These are phyloP conservation scores for Xenus cinereus DNA, from an alignment of 2,113 vertebrate genomes.

Conservation along the genomic window DNA sequence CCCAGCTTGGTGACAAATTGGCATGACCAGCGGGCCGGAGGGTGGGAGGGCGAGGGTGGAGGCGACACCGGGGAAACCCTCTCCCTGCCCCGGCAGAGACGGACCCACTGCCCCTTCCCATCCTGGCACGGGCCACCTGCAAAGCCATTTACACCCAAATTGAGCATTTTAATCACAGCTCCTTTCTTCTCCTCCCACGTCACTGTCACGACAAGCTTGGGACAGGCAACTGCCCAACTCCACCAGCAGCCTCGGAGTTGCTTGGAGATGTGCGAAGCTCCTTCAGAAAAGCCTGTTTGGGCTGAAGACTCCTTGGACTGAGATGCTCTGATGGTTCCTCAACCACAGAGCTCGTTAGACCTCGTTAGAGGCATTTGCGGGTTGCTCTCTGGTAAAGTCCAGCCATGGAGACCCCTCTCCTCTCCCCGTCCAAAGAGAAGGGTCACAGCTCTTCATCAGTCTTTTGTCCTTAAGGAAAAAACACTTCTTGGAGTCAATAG, in stretches of 20 bases:
- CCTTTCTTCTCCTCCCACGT: neutral
- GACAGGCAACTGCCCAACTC: fast-evolving
- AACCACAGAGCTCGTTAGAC: neutral
- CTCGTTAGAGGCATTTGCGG: neutral
- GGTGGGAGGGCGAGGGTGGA: neutral
- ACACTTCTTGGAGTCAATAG: fast-evolving
- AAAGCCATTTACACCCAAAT: fast-evolving
- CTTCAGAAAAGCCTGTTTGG: neutral
- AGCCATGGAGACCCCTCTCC: neutral
- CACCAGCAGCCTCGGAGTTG: neutral
- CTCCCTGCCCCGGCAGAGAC: neutral
- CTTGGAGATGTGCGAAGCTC: neutral
- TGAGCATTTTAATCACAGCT: fast-evolving
- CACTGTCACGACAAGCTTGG: neutral
- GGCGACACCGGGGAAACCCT: fast-evolving
- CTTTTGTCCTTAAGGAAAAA: neutral
- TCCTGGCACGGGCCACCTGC: neutral
- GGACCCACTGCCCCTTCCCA: fast-evolving
- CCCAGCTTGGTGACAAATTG: constrained; percentile 64
- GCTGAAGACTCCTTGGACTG: neutral
- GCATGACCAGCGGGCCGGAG: neutral
- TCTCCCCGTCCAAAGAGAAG: neutral
- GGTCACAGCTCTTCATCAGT: neutral
- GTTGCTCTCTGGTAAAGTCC: neutral
- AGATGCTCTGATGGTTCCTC: neutral